phyloP scores from a whole-genome alignment of 2,888 invertebrate species.

The Balanococcus diminutus region DNA sequence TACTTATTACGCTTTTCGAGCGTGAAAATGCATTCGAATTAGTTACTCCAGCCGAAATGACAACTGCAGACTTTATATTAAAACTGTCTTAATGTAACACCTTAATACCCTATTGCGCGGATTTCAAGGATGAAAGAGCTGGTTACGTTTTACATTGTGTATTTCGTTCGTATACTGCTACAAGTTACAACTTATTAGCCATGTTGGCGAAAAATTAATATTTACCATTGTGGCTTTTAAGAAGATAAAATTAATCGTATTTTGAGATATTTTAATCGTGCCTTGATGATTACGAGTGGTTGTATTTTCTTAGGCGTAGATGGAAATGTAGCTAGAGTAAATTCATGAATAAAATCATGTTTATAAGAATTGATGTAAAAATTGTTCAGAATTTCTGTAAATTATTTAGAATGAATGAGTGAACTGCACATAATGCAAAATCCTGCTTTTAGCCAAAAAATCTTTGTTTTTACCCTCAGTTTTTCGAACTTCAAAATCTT shows the following conservation, averaged over 20 bases:
- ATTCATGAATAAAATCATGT: no score
- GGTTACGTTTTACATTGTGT: background rate
- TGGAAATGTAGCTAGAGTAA: no score
- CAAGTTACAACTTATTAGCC: background rate
- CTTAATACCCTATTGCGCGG: background rate
- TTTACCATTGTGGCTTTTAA: background rate
- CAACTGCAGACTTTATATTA: conserved; percentile 36
- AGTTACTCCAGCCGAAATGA: conserved; percentile 26
- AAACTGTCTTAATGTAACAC: conserved; percentile 27
- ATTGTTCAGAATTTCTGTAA: no score
- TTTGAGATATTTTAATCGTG: background rate
- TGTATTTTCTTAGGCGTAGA: no score
- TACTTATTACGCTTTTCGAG: conserved; percentile 40
- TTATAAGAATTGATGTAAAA: no score
- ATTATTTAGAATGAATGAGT: no score
- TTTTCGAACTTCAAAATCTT: no score
- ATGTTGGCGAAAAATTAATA: background rate
- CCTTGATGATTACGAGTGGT: no score
- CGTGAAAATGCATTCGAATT: conserved; percentile 39
- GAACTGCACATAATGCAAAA: no score
- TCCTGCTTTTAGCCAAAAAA: no score
- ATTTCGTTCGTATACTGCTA: no score
- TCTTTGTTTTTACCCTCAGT: no score
- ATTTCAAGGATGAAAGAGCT: background rate
- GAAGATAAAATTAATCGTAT: background rate